A percentile compares a stretch with the other conserved stretches of the same genome.
These are phyloP conservation scores for Scaeva pyrastri DNA, from an alignment of 2,888 invertebrate genomes.

Conservation along the genomic window DNA sequence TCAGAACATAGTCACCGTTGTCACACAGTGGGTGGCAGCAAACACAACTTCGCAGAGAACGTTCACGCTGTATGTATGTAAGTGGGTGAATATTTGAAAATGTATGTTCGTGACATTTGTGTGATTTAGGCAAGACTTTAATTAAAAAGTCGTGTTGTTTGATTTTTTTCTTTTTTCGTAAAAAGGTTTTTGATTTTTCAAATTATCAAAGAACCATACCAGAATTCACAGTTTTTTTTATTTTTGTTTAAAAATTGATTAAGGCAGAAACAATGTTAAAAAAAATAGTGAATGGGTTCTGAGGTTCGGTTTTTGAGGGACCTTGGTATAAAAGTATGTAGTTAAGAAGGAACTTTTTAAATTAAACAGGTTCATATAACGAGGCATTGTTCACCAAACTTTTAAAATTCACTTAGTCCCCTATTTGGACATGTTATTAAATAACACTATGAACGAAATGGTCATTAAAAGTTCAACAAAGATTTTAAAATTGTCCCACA, in stretches of 20 bases:
- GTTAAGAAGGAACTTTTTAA: too few relatives aligned
- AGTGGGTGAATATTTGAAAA: constrained; percentile 60
- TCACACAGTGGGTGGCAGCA: constrained; percentile 45
- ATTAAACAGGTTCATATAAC: too few relatives aligned
- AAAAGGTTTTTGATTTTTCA: constrained; percentile 38
- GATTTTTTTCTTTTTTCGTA: not conserved
- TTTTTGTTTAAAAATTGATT: not conserved
- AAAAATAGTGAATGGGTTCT: not conserved
- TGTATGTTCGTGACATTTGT: constrained; percentile 74
- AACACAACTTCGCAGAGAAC: not conserved
- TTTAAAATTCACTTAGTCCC: too few relatives aligned
- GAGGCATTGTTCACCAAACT: too few relatives aligned
- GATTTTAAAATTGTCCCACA: too few relatives aligned
- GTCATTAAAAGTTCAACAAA: too few relatives aligned
- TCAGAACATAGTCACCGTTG: constrained; percentile 2
- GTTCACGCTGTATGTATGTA: not conserved
- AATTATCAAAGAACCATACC: constrained; percentile 22
- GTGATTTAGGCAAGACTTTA: constrained; percentile 72
- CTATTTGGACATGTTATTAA: too few relatives aligned
- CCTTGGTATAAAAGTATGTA: too few relatives aligned
- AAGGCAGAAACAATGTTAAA: not conserved
- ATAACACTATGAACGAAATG: too few relatives aligned
- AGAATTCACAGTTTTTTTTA: constrained; percentile 8
- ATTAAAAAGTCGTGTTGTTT: constrained; percentile 68
- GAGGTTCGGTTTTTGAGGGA: not conserved